These are phyloP conservation scores for Poecilia latipinna DNA, from an alignment of 2,113 vertebrate genomes.

Conservation along the genomic window DNA sequence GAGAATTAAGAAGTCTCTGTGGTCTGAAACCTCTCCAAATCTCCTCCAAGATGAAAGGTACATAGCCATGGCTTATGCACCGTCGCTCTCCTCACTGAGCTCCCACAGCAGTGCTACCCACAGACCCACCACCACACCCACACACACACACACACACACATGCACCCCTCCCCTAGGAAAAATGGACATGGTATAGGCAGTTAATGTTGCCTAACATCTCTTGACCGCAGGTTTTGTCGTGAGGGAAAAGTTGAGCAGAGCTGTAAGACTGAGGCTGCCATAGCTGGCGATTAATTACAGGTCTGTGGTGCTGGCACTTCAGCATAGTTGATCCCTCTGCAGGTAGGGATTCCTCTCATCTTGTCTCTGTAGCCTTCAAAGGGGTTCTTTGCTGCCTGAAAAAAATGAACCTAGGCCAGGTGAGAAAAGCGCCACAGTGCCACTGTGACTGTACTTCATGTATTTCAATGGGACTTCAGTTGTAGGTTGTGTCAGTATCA, in stretches of 20 bases:
- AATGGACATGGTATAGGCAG: slow-evolving; percentile 84
- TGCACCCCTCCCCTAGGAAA: slow-evolving; percentile 39
- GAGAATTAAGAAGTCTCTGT: slow-evolving; percentile 98
- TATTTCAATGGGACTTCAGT: slow-evolving; percentile 65
- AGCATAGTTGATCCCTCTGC: slow-evolving; percentile 79
- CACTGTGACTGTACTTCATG: slow-evolving; percentile 58
- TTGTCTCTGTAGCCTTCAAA: slow-evolving; percentile 85
- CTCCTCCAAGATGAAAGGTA: slow-evolving; percentile 97
- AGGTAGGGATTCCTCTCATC: slow-evolving; percentile 81
- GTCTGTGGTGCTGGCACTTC: slow-evolving; percentile 82
- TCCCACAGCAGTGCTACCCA: slow-evolving; percentile 67
- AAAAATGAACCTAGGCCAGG: slow-evolving; percentile 64
- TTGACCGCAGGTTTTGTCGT: slow-evolving; percentile 91
- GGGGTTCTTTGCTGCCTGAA: slow-evolving; percentile 70
- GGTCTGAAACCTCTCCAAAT: slow-evolving; percentile 97
- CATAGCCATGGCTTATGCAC: slow-evolving; percentile 87
- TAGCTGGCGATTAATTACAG: slow-evolving; percentile 93
- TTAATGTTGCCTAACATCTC: slow-evolving; percentile 93
- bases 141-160: slow-evolving; percentile 14
- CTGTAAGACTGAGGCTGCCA: slow-evolving; percentile 84
- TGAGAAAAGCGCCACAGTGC: slow-evolving; percentile 58
- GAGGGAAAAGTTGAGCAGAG: slow-evolving; percentile 88
- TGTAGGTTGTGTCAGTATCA: slow-evolving; percentile 37
- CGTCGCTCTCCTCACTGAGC: slow-evolving; percentile 83
- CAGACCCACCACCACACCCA: slow-evolving; percentile 66